These are phyloP conservation scores for Lagodon rhomboides DNA, from an alignment of 2,797 vertebrate species.

Conservation along the genomic window DNA sequence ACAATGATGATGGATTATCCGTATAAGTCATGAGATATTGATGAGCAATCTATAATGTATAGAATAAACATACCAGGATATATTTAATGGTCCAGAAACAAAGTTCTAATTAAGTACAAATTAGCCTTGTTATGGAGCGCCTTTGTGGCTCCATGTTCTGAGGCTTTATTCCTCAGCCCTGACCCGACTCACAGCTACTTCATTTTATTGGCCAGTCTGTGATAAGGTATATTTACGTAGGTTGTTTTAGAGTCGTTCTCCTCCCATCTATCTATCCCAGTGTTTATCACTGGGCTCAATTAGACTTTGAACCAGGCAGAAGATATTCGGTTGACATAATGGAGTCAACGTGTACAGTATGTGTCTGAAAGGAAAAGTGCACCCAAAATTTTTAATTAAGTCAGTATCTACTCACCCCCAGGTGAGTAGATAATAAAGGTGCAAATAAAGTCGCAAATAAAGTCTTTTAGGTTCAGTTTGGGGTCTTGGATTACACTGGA, in stretches of 20 bases:
- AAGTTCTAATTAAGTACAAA: background rate
- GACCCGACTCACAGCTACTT: too few relatives aligned
- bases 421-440: too few relatives aligned
- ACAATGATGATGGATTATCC: background rate
- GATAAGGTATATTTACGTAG: background rate
- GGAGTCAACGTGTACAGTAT: background rate
- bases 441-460: too few relatives aligned
- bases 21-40: background rate
- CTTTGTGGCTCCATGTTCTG: too few relatives aligned
- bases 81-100: background rate
- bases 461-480: too few relatives aligned
- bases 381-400: too few relatives aligned
- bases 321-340: background rate
- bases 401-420: too few relatives aligned
- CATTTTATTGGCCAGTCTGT: background rate
- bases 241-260: background rate
- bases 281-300: background rate
- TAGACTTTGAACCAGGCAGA: constrained; percentile 54
- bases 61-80: background rate
- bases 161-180: too few relatives aligned
- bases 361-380: background rate
- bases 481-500: too few relatives aligned
- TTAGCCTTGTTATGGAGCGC: too few relatives aligned
- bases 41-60: background rate
- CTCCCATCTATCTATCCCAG: background rate